Percentiles rank a stretch among this genome's conserved stretches.
phyloP scores from a whole-genome alignment of 2,888 invertebrate species.

The Sinohyriopsis cumingii region DNA sequence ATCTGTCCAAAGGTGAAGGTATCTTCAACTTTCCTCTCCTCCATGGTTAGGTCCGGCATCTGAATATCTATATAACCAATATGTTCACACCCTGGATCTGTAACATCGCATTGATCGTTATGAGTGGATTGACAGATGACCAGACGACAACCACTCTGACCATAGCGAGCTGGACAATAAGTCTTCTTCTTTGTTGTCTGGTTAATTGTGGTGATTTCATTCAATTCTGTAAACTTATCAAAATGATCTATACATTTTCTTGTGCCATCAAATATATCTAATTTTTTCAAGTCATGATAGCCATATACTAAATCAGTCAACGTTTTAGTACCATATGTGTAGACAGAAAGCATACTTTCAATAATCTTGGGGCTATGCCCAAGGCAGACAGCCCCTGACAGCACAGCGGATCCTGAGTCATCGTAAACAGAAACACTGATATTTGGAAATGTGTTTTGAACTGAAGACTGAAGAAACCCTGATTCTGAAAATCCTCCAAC shows the following conservation, averaged over 20 bases:
- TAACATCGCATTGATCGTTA: not conserved
- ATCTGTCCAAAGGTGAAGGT: not conserved
- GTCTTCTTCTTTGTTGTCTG: not conserved
- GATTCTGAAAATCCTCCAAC: too few relatives aligned
- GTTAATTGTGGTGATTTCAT: not conserved
- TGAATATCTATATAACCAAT: not conserved
- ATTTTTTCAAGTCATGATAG: not conserved
- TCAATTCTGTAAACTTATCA: not conserved
- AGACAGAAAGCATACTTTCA: not conserved
- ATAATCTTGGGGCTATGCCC: not conserved
- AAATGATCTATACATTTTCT: not conserved
- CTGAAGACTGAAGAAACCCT: too few relatives aligned
- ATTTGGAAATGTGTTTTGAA: too few relatives aligned
- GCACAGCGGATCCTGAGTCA: not conserved
- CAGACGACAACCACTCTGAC: not conserved
- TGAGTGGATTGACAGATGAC: not conserved
- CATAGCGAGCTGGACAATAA: not conserved
- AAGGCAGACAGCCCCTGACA: not conserved
- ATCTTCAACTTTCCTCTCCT: not conserved
- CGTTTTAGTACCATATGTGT: not conserved
- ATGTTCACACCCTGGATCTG: slow-evolving; percentile 1
- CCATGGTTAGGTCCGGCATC: slow-evolving; percentile 1
- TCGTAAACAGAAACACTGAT: too few relatives aligned
- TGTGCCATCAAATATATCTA: not conserved
- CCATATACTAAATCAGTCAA: not conserved